Evolutionary conservation across 2,888 invertebrate genomes (phyloP).

Genomic region (Lepidonotus clava): DNA sequence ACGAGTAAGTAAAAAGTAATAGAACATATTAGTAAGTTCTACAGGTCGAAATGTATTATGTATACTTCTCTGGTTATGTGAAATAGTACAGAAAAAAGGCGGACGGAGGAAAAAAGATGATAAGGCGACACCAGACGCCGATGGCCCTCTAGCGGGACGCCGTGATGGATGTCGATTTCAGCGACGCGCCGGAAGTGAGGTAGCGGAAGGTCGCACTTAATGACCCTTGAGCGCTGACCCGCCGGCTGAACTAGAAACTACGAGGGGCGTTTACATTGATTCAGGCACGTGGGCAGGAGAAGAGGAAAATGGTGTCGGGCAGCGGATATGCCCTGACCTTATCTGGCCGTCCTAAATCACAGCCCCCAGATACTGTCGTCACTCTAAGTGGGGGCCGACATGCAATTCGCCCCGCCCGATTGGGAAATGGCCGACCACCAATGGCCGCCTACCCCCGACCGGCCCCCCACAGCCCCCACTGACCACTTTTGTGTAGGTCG

Average conservation of each 20-base stretch:
- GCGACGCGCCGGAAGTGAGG: not conserved
- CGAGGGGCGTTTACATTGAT: not conserved
- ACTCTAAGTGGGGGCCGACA: slow-evolving; percentile 9
- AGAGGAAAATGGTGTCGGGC: not conserved
- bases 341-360: slow-evolving; percentile 17
- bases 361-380: not conserved
- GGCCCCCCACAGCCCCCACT: too few relatives aligned
- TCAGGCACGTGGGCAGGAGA: not conserved
- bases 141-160: not conserved
- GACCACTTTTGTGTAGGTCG: too few relatives aligned
- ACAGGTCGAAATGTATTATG: too few relatives aligned
- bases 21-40: too few relatives aligned
- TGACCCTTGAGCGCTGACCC: not conserved
- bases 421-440: not conserved
- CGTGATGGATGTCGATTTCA: slow-evolving; percentile 37
- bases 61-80: too few relatives aligned
- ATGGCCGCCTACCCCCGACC: not conserved
- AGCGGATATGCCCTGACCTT: slow-evolving; percentile 35
- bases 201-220: slow-evolving; percentile 8
- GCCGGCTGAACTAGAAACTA: not conserved
- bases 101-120: too few relatives aligned
- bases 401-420: not conserved
- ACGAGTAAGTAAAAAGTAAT: too few relatives aligned
- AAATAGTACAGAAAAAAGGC: too few relatives aligned
- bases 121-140: too few relatives aligned